Conservation (phyloP, 2,888 invertebrate genomes). For the Globia sparganii region DNA sequence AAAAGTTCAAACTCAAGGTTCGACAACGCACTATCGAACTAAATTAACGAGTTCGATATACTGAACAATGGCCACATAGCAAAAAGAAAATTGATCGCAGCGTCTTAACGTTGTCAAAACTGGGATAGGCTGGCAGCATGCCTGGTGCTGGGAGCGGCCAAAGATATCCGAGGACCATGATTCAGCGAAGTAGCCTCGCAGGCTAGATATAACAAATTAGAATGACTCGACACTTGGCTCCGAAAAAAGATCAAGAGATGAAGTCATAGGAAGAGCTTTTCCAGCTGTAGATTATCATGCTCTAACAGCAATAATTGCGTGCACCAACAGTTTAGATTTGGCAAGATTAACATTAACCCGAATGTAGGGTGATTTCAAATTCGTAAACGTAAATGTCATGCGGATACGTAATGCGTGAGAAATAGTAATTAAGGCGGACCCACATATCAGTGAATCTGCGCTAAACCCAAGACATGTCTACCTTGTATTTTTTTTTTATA, state of each 20-base stretch:
- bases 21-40: constrained; percentile 17
- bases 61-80: too few relatives aligned
- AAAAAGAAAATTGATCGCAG: constrained; percentile 35
- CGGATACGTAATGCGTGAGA: constrained; percentile 61
- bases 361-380: constrained; percentile 63
- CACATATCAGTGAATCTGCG: constrained; percentile 49
- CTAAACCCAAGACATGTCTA: constrained; percentile 44
- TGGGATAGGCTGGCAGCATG: constrained; percentile 46
- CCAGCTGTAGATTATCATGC: constrained; percentile 12
- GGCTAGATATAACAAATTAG: constrained; percentile 41
- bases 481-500: too few relatives aligned
- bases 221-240: constrained; percentile 30
- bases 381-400: constrained; percentile 60
- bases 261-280: constrained; percentile 12
- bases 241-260: constrained; percentile 38
- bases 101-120: constrained; percentile 21
- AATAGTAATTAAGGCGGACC: constrained; percentile 64
- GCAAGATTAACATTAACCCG: constrained; percentile 48
- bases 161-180: constrained; percentile 52
- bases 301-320: constrained; percentile 12
- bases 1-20: constrained; percentile 63
- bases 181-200: constrained; percentile 46
- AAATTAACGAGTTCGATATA: constrained; percentile 31
- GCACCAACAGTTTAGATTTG: constrained; percentile 26
- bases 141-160: constrained; percentile 41